phyloP scores from a whole-genome alignment of 2,797 vertebrate species.

The Mormyrops attenuatus region DNA sequence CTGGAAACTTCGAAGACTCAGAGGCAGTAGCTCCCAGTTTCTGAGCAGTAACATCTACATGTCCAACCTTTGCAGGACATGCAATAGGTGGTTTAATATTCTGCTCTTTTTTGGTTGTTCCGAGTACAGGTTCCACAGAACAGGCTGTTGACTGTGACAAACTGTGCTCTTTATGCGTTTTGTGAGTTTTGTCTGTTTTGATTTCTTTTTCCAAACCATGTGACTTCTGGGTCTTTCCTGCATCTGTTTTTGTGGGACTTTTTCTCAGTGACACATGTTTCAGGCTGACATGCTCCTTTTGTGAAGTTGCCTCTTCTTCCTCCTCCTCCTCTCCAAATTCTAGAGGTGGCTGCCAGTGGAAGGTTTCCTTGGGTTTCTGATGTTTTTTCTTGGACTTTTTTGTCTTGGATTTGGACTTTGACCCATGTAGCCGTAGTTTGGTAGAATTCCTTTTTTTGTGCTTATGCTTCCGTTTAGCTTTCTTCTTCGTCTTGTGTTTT shows the following conservation, averaged over 20 bases:
- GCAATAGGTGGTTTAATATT: constrained; percentile 33
- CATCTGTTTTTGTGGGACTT: constrained; percentile 40
- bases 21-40: constrained; percentile 37
- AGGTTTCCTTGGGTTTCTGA: constrained; percentile 80
- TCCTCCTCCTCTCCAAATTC: constrained; percentile 94
- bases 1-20: constrained; percentile 34
- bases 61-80: constrained; percentile 42
- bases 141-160: background rate
- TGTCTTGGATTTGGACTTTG: constrained; percentile 64
- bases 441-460: constrained; percentile 63
- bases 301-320: constrained; percentile 66
- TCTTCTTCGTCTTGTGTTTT: constrained; percentile 60
- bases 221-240: constrained; percentile 38
- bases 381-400: constrained; percentile 84
- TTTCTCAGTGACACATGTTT: constrained; percentile 18
- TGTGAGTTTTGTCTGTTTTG: constrained; percentile 35
- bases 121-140: constrained; percentile 38
- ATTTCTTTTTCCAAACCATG: constrained; percentile 43
- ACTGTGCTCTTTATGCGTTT: constrained; percentile 40
- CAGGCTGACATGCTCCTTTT: constrained; percentile 40
- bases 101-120: constrained; percentile 33
- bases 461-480: constrained; percentile 74
- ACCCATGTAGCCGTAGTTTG: constrained; percentile 56
- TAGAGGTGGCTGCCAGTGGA: constrained; percentile 94
- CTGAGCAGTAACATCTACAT: constrained; percentile 35